These are phyloP conservation scores for Galerucella nymphaeae DNA, from an alignment of 2,888 invertebrate genomes.

Conservation along the genomic window DNA sequence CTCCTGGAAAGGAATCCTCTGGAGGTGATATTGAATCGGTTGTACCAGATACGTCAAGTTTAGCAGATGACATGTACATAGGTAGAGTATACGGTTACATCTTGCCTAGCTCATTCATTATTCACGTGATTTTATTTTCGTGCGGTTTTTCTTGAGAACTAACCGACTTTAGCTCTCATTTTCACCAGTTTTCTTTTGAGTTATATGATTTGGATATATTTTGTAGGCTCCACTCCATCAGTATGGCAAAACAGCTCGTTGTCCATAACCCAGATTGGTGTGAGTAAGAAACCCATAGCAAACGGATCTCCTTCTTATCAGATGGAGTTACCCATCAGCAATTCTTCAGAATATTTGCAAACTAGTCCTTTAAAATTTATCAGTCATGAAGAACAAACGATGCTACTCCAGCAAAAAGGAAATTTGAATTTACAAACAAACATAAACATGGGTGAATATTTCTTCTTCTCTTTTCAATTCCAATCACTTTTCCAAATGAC, in stretches of 20 bases:
- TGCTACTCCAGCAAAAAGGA: conserved; percentile 37
- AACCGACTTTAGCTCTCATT: too few relatives aligned
- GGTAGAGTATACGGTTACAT: conserved; percentile 41
- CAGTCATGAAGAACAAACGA: conserved; percentile 36
- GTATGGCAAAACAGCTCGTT: conserved; percentile 57
- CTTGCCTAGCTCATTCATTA: too few relatives aligned
- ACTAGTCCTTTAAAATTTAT: conserved; percentile 34
- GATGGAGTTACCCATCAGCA: conserved; percentile 45
- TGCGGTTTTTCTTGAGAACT: too few relatives aligned
- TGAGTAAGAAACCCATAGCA: conserved; percentile 46
- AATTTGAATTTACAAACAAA: conserved; percentile 62
- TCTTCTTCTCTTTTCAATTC: not conserved
- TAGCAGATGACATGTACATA: conserved; percentile 77
- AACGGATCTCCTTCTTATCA: conserved; percentile 48
- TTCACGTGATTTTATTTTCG: too few relatives aligned
- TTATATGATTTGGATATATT: not conserved
- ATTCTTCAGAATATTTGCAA: conserved; percentile 48
- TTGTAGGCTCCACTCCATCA: conserved; percentile 56
- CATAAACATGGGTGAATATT: conserved; percentile 65
- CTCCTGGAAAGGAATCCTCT: conserved; percentile 87
- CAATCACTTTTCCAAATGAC: not conserved
- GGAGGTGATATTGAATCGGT: conserved; percentile 87
- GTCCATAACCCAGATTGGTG: conserved; percentile 49
- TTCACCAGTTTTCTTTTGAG: not conserved
- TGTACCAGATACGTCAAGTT: conserved; percentile 85